phyloP scores from a whole-genome alignment of 1,140 invertebrate species.

The Trichonephila clavata region DNA sequence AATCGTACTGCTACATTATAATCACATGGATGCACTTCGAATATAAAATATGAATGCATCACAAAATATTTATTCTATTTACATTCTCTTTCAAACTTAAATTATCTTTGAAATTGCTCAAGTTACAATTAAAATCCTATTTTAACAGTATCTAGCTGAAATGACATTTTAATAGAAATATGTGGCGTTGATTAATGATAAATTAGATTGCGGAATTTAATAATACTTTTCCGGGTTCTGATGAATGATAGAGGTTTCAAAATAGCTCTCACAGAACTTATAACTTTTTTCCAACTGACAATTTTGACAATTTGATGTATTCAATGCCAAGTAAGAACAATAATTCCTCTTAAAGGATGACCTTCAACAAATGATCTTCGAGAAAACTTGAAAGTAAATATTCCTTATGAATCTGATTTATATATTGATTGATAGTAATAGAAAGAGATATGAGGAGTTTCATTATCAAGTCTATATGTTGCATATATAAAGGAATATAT shows the following conservation, averaged over 20 bases:
- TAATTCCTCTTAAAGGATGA: background rate
- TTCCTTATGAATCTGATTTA: background rate
- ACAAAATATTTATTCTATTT: too few relatives aligned
- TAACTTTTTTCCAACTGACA: constrained; percentile 45
- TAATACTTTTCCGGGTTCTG: background rate
- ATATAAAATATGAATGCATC: too few relatives aligned
- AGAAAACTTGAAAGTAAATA: background rate
- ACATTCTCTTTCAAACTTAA: too few relatives aligned
- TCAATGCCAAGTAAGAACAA: background rate
- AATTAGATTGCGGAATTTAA: background rate
- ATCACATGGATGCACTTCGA: too few relatives aligned
- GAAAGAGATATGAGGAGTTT: background rate
- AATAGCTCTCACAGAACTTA: background rate
- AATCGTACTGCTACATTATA: too few relatives aligned
- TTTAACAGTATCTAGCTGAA: too few relatives aligned
- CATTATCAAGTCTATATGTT: too few relatives aligned
- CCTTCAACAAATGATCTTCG: background rate
- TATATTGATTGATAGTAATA: constrained; percentile 7
- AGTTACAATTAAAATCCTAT: too few relatives aligned
- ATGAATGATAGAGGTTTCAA: background rate
- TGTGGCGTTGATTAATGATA: too few relatives aligned
- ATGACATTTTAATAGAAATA: too few relatives aligned
- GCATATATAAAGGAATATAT: too few relatives aligned
- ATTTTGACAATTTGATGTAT: constrained; percentile 67
- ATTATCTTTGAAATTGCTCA: too few relatives aligned